Base-by-base conservation (phyloP, 2,888 invertebrate genomes). In the Pyrrhosoma nymphula region DNA sequence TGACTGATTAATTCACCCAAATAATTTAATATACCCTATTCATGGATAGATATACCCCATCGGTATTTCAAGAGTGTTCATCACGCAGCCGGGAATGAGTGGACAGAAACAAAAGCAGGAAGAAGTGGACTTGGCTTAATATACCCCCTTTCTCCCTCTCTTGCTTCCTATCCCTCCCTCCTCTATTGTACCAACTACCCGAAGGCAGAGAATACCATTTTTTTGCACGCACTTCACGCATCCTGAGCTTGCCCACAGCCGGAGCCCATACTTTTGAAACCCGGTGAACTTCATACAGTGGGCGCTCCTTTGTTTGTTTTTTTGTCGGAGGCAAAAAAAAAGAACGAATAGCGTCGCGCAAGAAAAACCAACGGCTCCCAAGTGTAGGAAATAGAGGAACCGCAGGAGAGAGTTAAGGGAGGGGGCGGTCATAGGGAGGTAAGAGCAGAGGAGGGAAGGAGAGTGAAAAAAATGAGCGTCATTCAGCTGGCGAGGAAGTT, bases 171-270 rank as follows among this genome's bases (percentile, higher is more conserved):
- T 47, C 47, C 4, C 69, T 69, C 69, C 69, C 8, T 63, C 75
- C 30, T 23, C 12, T 16, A 35, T 26, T 82, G 35, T 4, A n/a
- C 18, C 82, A 82, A 82, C 75, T 82, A 1, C 75, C 30, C 75
- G 35, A 30, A 82, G 26, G 30, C n/a, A 82, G 82, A 35, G 69
- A 69, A 69, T n/a, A n/a, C 69, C 69, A 69, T 69, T 82, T 82
- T 82, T 82, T 82, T 82, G 82, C 35, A 35, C 82, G 82, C 82
- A 82, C 82, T 82, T 82, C 82, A 82, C 82, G 82, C 82, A 35
- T 16, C 35, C 35, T 82, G 35, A 82, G 35, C 82, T 82, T 82
- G 82, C 35, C 26, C 82, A 18, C 30, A 26, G 35, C 35, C 35
- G 35, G 60, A 35, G 35, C 35, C 82, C 82, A 82, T 82, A 35